Base-by-base conservation (phyloP, 2,113 vertebrate genomes). In the Thunnus thynnus region DNA sequence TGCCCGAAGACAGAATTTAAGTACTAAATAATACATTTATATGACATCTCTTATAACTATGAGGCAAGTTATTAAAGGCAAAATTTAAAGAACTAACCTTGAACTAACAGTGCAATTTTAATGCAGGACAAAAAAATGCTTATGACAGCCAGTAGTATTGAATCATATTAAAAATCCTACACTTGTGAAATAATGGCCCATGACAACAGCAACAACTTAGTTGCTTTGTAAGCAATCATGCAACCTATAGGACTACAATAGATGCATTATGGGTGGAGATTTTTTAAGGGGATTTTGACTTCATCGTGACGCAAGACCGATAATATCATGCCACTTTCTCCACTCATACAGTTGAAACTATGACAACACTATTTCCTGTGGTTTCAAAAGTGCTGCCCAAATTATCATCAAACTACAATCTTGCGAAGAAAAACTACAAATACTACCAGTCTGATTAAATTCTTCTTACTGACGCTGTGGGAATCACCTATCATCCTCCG, bases 251-350 rank as follows among this genome's bases (percentile, higher is more conserved):
- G 55, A 44, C 30, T 30, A 74, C 79, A 92, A 81, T 76, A 30
- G 75, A 68, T 86, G 73, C 83, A 85, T 71, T 83, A 69, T 82
- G 83, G 88, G 76, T 86, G 91, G 86, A 87, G 86, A 75, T 61
- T 78, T 60, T 60, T 56, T 55, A 55, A 9, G 36, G 36, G 36
- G 36, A 41, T 85, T 86, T 76, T 52, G 54, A 76, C 72, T 75
- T 83, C 56, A 82, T 65, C 54, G 25, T 92, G 91, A 92, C 89
- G 84, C 90, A 89, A 86, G 65, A 51, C 27, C 61, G 55, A 84
- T 68, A 67, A 80, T 75, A 85, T 70, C 79, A 65, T 57, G 16
- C 57, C 82, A 86, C 87, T 89, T 89, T 87, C 84, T 79, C 61
- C 73, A 54, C 48, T 73, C 55, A 6, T 62, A 86, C 70, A 50